These are phyloP conservation scores for Aythya baeri DNA, from an alignment of 2,113 vertebrate genomes.

Conservation along the genomic window DNA sequence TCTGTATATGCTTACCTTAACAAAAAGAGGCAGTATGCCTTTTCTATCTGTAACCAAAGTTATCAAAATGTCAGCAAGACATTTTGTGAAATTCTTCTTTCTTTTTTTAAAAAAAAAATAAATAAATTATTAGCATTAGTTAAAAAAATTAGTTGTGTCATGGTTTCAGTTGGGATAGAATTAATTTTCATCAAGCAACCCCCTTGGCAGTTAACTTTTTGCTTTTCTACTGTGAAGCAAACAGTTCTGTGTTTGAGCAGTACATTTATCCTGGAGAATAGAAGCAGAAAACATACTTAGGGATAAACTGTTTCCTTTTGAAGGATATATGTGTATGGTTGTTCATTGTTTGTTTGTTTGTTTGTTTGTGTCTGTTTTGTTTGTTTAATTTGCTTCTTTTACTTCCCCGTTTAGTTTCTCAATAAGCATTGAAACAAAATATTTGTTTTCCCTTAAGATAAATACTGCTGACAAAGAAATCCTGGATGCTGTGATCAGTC, in stretches of 20 bases:
- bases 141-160: background rate
- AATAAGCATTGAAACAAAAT: constrained; percentile 43
- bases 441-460: constrained; percentile 51
- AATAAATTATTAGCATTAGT: background rate
- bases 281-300: background rate
- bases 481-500: constrained; percentile 42
- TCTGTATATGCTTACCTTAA: background rate
- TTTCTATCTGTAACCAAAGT: background rate
- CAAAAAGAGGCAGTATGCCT: rapidly evolving
- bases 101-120: too few species aligned
- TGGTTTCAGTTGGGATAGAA: background rate
- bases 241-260: background rate
- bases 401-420: background rate
- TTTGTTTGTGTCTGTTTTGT: background rate
- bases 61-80: background rate
- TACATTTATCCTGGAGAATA: background rate
- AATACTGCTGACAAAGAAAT: constrained; percentile 41
- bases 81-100: background rate
- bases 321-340: background rate
- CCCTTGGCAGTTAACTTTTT: background rate
- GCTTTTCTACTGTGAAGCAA: background rate
- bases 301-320: constrained; percentile 1
- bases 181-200: background rate
- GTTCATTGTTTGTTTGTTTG: background rate
- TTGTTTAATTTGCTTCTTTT: background rate